A percentile compares a stretch with the other conserved stretches of the same genome.
phyloP scores from a whole-genome alignment of 2,113 vertebrate genomes.

The Craseonycteris thonglongyai region DNA sequence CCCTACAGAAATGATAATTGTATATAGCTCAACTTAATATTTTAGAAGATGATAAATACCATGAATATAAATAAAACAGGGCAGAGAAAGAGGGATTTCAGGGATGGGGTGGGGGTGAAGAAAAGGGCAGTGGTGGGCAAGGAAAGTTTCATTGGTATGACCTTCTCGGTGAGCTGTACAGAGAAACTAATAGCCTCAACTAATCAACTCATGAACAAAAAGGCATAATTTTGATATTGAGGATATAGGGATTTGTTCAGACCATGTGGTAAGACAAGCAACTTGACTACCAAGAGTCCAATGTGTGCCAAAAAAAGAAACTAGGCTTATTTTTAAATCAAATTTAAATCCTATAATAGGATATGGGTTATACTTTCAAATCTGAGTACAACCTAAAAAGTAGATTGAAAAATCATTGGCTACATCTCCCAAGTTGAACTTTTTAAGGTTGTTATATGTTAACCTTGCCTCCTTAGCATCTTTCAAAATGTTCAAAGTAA shows the following conservation, averaged over 20 bases:
- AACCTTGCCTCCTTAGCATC: background rate
- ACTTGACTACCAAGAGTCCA: background rate
- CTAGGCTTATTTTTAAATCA: background rate
- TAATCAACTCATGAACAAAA: background rate
- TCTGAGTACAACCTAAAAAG: background rate
- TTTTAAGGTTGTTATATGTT: background rate
- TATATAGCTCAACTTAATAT: background rate
- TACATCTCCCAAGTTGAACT: background rate
- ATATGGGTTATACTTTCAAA: background rate
- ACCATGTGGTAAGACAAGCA: background rate
- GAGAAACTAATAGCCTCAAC: background rate
- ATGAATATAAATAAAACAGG: background rate
- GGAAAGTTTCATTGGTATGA: background rate
- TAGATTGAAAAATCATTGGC: background rate
- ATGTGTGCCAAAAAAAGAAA: background rate
- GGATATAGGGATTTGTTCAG: background rate
- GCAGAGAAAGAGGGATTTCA: background rate
- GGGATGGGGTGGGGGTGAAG: accelerated
- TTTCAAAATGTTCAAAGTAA: slow-evolving; percentile 21
- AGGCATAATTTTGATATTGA: background rate
- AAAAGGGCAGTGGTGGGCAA: background rate
- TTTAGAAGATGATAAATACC: background rate
- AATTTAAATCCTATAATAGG: slow-evolving; percentile 5
- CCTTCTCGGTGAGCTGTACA: background rate
- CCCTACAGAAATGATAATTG: background rate